A percentile compares a stretch with the other conserved stretches of the same genome.
Evolutionary conservation across 2,888 invertebrate genomes (phyloP).

Genomic region (Chrysolina americana): DNA sequence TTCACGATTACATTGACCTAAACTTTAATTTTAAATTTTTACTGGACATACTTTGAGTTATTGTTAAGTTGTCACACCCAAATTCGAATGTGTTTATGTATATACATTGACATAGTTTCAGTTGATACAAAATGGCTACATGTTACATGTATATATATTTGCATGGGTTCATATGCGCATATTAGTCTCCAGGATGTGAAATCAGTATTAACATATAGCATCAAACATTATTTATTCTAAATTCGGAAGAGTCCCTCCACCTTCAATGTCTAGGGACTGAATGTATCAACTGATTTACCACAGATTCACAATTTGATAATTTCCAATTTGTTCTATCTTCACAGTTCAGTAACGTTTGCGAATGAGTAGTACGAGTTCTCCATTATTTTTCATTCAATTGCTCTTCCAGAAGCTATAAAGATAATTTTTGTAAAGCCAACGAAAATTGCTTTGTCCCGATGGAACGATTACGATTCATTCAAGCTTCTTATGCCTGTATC

Average conservation of each 20-base stretch:
- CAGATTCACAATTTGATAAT: slow-evolving; percentile 9
- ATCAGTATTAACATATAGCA: background rate
- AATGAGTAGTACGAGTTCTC: slow-evolving; percentile 34
- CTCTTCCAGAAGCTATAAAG: slow-evolving; percentile 26
- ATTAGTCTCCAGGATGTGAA: background rate
- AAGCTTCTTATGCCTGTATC: background rate
- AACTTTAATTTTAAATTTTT: slow-evolving; percentile 43
- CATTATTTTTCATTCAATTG: slow-evolving; percentile 47
- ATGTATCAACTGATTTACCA: background rate
- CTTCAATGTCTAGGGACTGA: background rate
- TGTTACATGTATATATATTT: slow-evolving; percentile 29
- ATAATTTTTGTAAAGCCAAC: slow-evolving; percentile 26
- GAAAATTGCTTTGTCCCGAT: slow-evolving; percentile 6
- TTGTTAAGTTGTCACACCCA: slow-evolving; percentile 57
- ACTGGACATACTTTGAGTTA: slow-evolving; percentile 55
- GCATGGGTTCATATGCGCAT: slow-evolving; percentile 5
- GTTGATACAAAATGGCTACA: slow-evolving; percentile 41
- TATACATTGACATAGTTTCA: slow-evolving; percentile 39
- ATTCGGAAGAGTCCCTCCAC: background rate
- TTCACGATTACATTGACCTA: slow-evolving; percentile 49
- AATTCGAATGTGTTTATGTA: slow-evolving; percentile 49
- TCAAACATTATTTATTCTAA: background rate
- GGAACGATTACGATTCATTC: background rate
- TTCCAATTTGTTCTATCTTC: slow-evolving; percentile 47
- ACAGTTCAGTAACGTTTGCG: slow-evolving; percentile 39